phyloP scores from a whole-genome alignment of 2,797 vertebrate species.

The Hypotaenidia okinawae region DNA sequence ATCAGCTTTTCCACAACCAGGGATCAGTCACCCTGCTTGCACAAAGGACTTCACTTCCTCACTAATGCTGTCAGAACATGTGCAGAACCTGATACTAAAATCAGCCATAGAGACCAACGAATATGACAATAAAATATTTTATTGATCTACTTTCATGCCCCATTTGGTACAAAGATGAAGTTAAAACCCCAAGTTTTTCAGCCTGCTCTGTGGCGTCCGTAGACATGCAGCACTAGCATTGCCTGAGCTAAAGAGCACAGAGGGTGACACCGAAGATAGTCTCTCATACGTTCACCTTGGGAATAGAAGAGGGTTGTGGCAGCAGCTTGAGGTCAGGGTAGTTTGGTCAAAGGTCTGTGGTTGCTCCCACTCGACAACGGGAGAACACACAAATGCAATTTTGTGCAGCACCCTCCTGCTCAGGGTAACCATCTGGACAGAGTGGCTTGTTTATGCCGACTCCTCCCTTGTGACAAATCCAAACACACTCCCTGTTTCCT shows the following conservation, averaged over 20 bases:
- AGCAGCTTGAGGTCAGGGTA: conserved; percentile 36
- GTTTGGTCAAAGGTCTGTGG: conserved; percentile 28
- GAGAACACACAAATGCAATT: conserved; percentile 5
- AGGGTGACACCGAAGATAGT: rapidly evolving
- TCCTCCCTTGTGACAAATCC: conserved; percentile 54
- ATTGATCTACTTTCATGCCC: background rate
- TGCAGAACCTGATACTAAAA: background rate
- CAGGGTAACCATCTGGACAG: conserved; percentile 37
- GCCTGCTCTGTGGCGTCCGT: background rate
- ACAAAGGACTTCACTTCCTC: background rate
- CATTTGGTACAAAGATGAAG: background rate
- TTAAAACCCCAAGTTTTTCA: background rate
- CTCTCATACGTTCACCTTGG: background rate
- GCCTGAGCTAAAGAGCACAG: background rate
- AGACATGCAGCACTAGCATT: rapidly evolving
- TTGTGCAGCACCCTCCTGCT: conserved; percentile 4
- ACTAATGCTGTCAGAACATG: background rate
- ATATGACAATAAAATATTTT: background rate
- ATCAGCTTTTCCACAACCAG: background rate
- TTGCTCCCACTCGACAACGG: background rate
- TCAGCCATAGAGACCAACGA: background rate
- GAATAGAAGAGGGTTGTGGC: background rate
- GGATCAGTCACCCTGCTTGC: background rate
- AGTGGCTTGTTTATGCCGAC: background rate
- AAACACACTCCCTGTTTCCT: background rate